These are phyloP conservation scores for Leptinotarsa peninsularis DNA, from an alignment of 2,888 invertebrate species.

Conservation along the genomic window DNA sequence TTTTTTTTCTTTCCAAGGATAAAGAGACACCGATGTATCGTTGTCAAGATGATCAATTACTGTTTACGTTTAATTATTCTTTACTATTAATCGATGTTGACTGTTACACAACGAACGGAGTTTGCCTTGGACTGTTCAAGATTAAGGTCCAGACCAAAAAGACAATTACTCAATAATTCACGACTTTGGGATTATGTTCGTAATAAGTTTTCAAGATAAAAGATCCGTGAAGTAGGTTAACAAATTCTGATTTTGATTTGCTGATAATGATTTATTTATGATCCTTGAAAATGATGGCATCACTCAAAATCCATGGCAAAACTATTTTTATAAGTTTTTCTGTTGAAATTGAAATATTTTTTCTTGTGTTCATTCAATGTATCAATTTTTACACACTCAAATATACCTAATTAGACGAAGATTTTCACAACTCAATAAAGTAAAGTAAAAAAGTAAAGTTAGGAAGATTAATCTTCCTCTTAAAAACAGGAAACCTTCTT, in stretches of 20 bases:
- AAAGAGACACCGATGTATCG: background rate
- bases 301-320: no score
- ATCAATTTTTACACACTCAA: no score
- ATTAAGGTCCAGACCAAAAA: background rate
- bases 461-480: no score
- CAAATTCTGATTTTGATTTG: background rate
- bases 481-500: no score
- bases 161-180: no score
- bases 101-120: background rate
- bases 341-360: no score
- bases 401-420: no score
- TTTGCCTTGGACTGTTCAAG: background rate
- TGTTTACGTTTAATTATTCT: background rate
- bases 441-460: no score
- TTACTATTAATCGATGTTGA: background rate
- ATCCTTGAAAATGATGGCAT: background rate
- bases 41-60: constrained; percentile 1
- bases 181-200: no score
- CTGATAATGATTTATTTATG: background rate
- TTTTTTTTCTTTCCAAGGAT: background rate
- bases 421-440: no score
- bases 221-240: background rate
- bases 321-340: no score
- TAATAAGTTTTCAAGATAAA: background rate
- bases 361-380: no score